Base-by-base conservation (phyloP, 2,113 vertebrate genomes). In the Cebus imitator region DNA sequence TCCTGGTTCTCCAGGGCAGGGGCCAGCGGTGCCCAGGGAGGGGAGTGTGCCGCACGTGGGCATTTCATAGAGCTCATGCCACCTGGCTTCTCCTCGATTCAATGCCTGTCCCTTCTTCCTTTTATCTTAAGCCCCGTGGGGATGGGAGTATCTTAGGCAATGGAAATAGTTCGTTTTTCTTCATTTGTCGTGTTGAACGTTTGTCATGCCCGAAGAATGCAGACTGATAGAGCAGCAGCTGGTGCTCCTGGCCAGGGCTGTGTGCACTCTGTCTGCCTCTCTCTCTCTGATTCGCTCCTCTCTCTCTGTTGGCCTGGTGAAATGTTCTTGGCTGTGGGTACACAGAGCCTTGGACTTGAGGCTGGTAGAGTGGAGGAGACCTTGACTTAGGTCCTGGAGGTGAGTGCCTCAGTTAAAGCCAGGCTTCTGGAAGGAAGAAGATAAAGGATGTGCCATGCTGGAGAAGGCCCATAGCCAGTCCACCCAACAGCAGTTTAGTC, bases 141-240 rank as follows among this genome's bases (percentile, higher is more conserved):
- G 86, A 73, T 0, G 23, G 79, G 64, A 85, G 72, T 32, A 6
- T 91, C 84, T 76, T 35, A 11, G 58, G 72, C 76, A 13, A 2
- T 58, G 94, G 90, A 50, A 80, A 73, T 30, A 50, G 89, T 87
- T 95, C 66, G 50, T 91, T 94, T 92, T 43, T 96, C 94, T 81
- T 91, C 78, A 66, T 94, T 87, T 95, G 91, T 76, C n/a, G 45
- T 81, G 86, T 20, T 40, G 76, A 55, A 27, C 0, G 2, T 52
- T 18, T 48, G 88, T 84, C 68, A 5, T 35, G 48, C 98, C 97
- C 96, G 85, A 98, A 97, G 97, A 97, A 94, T 80, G 32, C 95
- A 78, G 97, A 97, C 87, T 17, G 91, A 16, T 14, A 1, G 0
- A 17, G 79, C 50, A 35, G 84, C 91, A 73, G 93, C 93, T 88